phyloP scores from a whole-genome alignment of 2,888 invertebrate genomes.

The Parnassius glacialis region DNA sequence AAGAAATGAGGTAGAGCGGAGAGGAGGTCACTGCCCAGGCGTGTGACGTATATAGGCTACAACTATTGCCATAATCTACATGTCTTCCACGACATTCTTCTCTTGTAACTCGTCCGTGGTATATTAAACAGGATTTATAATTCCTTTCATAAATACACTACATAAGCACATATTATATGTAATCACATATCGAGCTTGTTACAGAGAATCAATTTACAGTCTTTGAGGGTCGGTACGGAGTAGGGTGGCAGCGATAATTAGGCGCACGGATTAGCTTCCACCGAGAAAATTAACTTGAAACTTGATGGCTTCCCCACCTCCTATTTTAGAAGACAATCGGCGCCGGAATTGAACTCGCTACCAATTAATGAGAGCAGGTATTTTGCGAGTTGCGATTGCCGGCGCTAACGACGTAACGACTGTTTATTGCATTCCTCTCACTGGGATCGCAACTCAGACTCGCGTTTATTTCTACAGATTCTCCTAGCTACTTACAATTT shows the following conservation, averaged over 20 bases:
- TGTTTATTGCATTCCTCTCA: conserved; percentile 28
- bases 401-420: not conserved
- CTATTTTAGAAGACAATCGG: conserved; percentile 44
- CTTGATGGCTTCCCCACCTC: conserved; percentile 43
- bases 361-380: conserved; percentile 32
- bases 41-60: too few species aligned
- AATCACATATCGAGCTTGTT: conserved; percentile 34
- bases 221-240: conserved; percentile 25
- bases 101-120: too few species aligned
- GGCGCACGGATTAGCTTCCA: conserved; percentile 65
- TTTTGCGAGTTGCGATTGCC: conserved; percentile 6
- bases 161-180: conserved; percentile 28
- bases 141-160: too few species aligned
- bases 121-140: too few species aligned
- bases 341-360: conserved; percentile 33
- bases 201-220: conserved; percentile 43
- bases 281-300: conserved; percentile 69
- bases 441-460: not conserved
- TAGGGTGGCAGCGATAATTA: conserved; percentile 60
- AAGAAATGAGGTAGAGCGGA: too few species aligned
- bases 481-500: conserved; percentile 1
- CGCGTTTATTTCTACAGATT: not conserved
- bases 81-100: too few species aligned
- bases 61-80: too few species aligned
- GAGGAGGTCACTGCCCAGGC: too few species aligned